phyloP scores from a whole-genome alignment of 53 echinoderm and acorn worm species.

The Mesocentrotus franciscanus region DNA sequence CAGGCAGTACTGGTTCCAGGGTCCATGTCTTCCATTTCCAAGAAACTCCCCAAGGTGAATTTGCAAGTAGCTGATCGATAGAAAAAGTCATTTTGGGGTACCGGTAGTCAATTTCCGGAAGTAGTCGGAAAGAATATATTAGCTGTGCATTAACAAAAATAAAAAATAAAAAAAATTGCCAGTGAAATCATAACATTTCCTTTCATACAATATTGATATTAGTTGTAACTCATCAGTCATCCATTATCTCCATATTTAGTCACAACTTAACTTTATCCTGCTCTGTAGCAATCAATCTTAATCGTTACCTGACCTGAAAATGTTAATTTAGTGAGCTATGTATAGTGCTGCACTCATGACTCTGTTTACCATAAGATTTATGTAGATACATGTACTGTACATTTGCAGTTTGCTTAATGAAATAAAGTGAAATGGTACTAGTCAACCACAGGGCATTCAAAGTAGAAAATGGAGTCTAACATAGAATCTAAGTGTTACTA shows the following conservation, averaged over 20 bases:
- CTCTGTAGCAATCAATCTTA: background rate
- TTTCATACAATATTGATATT: no score
- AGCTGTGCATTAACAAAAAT: background rate
- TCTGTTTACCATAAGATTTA: background rate
- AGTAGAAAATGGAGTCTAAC: background rate
- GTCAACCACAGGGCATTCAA: background rate
- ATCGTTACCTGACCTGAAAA: background rate
- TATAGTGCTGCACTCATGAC: background rate
- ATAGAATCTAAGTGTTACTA: no score
- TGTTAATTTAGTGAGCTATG: background rate
- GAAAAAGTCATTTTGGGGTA: background rate
- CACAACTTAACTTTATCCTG: background rate
- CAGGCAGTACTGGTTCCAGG: slow-evolving; percentile 93
- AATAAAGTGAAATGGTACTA: background rate
- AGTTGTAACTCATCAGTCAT: no score
- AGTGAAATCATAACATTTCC: no score
- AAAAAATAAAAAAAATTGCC: no score
- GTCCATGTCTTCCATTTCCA: slow-evolving; percentile 90
- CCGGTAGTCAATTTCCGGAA: background rate
- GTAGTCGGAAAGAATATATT: background rate
- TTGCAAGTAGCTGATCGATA: background rate
- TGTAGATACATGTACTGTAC: background rate
- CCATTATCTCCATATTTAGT: background rate
- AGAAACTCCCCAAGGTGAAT: slow-evolving; percentile 45
- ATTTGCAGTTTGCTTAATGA: background rate